Conservation (phyloP, 2,888 invertebrate genomes). For the Tachystola acroxantha region DNA sequence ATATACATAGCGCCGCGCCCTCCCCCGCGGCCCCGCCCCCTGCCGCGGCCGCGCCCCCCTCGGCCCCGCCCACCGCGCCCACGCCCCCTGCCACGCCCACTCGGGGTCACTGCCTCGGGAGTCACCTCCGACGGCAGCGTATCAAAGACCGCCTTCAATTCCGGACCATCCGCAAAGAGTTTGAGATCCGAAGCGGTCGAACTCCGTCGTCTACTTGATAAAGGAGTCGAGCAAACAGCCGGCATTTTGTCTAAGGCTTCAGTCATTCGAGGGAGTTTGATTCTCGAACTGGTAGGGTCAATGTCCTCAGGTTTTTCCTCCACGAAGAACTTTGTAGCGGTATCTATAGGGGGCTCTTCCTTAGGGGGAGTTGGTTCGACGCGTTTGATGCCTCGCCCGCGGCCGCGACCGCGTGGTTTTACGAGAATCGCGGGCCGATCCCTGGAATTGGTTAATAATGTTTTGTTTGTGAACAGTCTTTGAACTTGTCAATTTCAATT, state of each 20-base stretch:
- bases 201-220: conserved; percentile 47
- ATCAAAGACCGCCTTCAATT: conserved; percentile 36
- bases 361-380: conserved; percentile 24
- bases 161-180: conserved; percentile 31
- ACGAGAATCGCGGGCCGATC: conserved; percentile 57
- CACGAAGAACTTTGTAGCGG: conserved; percentile 26
- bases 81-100: conserved; percentile 21
- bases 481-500: too few relatives aligned
- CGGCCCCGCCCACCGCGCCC: conserved; percentile 23
- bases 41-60: conserved; percentile 30
- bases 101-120: conserved; percentile 20
- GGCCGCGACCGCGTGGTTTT: conserved; percentile 55
- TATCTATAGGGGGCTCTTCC: conserved; percentile 21
- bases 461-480: too few relatives aligned
- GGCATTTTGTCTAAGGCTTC: conserved; percentile 66
- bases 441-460: conserved; percentile 40
- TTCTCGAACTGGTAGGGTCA: conserved; percentile 65
- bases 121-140: conserved; percentile 8
- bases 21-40: conserved; percentile 61
- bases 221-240: conserved; percentile 46
- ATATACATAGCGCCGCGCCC: conserved; percentile 54
- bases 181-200: conserved; percentile 34
- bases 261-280: conserved; percentile 68
- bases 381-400: conserved; percentile 49
- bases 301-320: conserved; percentile 34